Evolutionary conservation across 1,140 invertebrate genomes (phyloP).

Genomic region (Achatina immaculata): DNA sequence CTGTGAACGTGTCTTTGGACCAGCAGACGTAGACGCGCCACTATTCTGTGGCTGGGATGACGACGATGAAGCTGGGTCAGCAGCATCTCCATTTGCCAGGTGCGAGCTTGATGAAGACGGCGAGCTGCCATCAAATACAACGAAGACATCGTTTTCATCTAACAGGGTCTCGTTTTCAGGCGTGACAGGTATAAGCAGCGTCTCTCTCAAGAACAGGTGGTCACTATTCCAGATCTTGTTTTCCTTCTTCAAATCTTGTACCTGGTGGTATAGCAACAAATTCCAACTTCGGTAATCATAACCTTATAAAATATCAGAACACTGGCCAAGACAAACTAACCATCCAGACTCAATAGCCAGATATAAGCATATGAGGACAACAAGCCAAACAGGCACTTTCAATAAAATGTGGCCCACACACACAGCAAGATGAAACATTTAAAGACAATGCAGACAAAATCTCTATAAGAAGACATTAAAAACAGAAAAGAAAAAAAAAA

Average conservation of each 20-base stretch:
- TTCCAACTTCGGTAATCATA: neutral
- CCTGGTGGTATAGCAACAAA: slow-evolving; percentile 19
- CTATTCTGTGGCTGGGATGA: neutral
- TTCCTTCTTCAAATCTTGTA: slow-evolving; percentile 48
- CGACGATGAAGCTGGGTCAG: neutral
- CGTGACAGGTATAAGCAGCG: slow-evolving; percentile 54
- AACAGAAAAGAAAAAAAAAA: too few species aligned
- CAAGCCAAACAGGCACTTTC: neutral
- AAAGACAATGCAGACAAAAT: too few species aligned
- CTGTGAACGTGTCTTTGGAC: neutral
- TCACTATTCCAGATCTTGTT: slow-evolving; percentile 66
- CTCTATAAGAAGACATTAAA: too few species aligned
- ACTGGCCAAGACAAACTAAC: too few species aligned
- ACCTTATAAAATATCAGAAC: neutral
- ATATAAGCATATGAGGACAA: too few species aligned
- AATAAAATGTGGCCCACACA: neutral
- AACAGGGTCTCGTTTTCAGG: slow-evolving; percentile 49
- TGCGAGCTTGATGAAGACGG: neutral
- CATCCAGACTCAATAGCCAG: neutral
- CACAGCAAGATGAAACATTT: too few species aligned
- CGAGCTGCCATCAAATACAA: slow-evolving; percentile 10
- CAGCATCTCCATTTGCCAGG: neutral
- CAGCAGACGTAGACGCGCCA: neutral
- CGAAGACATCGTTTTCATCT: slow-evolving; percentile 43
- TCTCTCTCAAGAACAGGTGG: slow-evolving; percentile 57